Base-by-base conservation (phyloP, 2,113 vertebrate species). In the Gallinago paraguaiae region DNA sequence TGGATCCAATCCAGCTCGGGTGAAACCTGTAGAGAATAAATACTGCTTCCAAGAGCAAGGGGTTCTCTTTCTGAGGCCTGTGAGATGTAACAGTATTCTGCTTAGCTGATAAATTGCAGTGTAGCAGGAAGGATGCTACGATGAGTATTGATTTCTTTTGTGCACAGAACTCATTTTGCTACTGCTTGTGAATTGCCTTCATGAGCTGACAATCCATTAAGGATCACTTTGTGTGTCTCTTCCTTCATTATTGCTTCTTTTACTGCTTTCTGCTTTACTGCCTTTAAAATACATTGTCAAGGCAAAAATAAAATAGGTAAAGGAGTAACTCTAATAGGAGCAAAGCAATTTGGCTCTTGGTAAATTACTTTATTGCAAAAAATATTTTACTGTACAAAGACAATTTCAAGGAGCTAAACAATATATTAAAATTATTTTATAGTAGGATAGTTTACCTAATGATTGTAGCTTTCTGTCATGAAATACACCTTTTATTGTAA, bases 61-160 rank as follows among this genome's bases (percentile, higher is more conserved):
- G 68, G 91, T 89, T 97, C 91, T 88, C 41, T 5, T 92, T 87
- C 39, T 6, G 82, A 96, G 86, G 39, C 78, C 94, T 83, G 30
- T 80, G 92, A 95, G 87, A 93, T 95, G 90, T 97, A 96, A 95
- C 97, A 91, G 92, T 64, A 50, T 94, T 86, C 92, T 94, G 68
- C 96, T 97, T 90, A 90, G 97, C 92, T 96, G 96, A 97, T 95
- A 83, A 96, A 97, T 96, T 95, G 76, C 86, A 86, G 68, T 88
- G 95, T 88, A 92, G 83, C 86, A 93, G 93, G 96, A 97, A 97
- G 83, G 94, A 96, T 93, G 83, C 87, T 97, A 95, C 96, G 93
- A 95, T 97, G 96, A 96, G 89, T 97, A 97, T 97, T 97, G 97
- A 97, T 98, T 98, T 97, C 95, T 97, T 97, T 94, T 96, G 95